Percentiles rank a stretch among this genome's conserved stretches.
phyloP scores from a whole-genome alignment of 2,797 vertebrate genomes.

The Crax fasciolata region DNA sequence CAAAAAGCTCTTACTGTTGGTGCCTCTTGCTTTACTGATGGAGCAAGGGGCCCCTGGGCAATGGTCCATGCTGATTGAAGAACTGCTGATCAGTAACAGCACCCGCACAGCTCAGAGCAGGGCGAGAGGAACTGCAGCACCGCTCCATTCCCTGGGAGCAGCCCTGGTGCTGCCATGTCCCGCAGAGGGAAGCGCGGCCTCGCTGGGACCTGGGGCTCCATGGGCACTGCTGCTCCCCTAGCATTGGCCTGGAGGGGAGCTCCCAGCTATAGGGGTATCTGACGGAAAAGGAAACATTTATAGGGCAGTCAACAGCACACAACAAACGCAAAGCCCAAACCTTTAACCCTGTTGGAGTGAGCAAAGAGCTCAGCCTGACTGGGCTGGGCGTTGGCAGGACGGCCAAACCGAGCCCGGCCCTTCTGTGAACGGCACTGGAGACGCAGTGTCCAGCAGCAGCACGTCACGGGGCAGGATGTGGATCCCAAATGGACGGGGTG shows the following conservation, averaged over 20 bases:
- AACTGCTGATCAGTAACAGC: neutral
- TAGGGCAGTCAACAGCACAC: neutral
- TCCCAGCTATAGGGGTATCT: neutral
- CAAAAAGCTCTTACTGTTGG: neutral
- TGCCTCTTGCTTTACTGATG: neutral
- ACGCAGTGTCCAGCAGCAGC: neutral
- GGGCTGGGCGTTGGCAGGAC: neutral
- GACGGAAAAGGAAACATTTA: neutral
- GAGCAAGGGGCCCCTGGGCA: neutral
- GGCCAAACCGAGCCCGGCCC: neutral
- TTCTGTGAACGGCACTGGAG: neutral
- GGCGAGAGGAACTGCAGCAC: neutral
- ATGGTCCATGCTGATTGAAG: neutral
- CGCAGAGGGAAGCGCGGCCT: neutral
- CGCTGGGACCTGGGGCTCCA: too few species aligned
- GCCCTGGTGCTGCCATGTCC: neutral
- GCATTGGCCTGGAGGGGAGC: neutral
- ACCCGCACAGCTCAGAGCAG: neutral
- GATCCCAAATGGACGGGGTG: neutral
- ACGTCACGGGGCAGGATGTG: fast-evolving
- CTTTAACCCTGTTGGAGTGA: neutral
- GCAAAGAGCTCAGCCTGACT: neutral
- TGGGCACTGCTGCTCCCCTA: neutral
- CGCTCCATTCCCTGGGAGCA: neutral
- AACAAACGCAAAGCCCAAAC: neutral